Conservation (phyloP, 2,797 vertebrate species). For the Orestias chungarensis region DNA sequence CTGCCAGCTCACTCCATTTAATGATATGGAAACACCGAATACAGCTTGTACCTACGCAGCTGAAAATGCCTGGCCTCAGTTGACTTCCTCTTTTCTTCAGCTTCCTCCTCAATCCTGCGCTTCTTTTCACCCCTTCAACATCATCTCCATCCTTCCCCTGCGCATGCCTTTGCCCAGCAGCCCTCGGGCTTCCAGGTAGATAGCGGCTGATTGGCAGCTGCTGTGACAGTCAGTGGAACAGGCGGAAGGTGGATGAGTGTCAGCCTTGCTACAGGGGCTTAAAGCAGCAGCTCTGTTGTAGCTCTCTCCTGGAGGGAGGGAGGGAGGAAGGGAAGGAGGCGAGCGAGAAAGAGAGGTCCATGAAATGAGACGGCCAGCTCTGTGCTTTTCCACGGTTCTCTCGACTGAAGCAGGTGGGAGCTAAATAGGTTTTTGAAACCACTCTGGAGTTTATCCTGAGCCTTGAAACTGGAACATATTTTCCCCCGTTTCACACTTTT, state of each 20-base stretch:
- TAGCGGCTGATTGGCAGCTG: conserved; percentile 71
- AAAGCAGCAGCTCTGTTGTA: conserved; percentile 59
- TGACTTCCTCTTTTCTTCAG: conserved; percentile 30
- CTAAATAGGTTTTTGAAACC: conserved; percentile 71
- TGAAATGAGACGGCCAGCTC: conserved; percentile 63
- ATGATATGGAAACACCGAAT: conserved; percentile 68
- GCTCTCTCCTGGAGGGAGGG: conserved; percentile 53
- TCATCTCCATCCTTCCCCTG: conserved; percentile 41
- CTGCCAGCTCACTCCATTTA: conserved; percentile 53
- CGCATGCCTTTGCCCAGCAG: conserved; percentile 48
- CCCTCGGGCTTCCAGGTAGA: conserved; percentile 72
- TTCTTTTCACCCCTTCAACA: conserved; percentile 56
- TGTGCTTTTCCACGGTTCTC: conserved; percentile 50
- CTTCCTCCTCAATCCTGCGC: conserved; percentile 30
- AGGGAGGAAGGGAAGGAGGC: conserved; percentile 11
- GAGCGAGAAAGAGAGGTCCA: conserved; percentile 31
- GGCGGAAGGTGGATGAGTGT: conserved; percentile 71
- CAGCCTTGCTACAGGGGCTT: conserved; percentile 73
- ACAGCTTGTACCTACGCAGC: conserved; percentile 43
- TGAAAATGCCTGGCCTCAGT: conserved; percentile 37
- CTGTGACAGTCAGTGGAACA: conserved; percentile 72
- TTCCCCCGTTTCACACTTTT: conserved; percentile 45
- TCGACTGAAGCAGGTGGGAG: conserved; percentile 66
- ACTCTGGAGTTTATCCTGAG: conserved; percentile 63
- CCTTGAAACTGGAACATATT: conserved; percentile 58